Evolutionary conservation across 2,888 invertebrate genomes (phyloP).

Genomic region (Cephus pygmeus): DNA sequence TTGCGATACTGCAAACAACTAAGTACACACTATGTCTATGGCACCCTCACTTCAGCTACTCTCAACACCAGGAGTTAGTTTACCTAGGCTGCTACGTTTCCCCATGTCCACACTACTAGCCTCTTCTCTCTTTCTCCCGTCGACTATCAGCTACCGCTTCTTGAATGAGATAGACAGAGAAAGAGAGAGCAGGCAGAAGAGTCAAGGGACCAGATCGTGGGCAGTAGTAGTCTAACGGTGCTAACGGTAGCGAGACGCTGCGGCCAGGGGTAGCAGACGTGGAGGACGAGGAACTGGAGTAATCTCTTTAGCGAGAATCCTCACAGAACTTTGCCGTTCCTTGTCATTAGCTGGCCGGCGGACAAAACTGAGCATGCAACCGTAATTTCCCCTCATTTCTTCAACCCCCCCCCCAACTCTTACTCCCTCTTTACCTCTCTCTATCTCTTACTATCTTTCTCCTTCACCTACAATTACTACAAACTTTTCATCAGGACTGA

Average conservation of each 20-base stretch:
- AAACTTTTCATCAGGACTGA: background rate
- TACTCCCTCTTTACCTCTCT: background rate
- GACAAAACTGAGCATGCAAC: background rate
- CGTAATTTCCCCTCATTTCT: background rate
- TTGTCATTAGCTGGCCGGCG: background rate
- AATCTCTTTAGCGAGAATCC: constrained; percentile 9
- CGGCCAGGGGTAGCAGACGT: background rate
- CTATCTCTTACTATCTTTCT: no score
- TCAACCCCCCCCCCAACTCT: background rate
- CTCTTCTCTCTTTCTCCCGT: background rate
- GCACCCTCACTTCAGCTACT: background rate
- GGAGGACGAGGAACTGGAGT: constrained; percentile 1
- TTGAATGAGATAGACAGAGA: background rate
- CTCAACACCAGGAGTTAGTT: background rate
- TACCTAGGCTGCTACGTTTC: background rate
- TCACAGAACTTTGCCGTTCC: constrained; percentile 3
- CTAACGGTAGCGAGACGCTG: background rate
- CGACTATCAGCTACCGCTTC: background rate
- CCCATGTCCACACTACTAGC: background rate
- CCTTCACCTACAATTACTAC: background rate
- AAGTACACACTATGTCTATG: background rate
- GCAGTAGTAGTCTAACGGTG: background rate
- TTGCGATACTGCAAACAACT: background rate
- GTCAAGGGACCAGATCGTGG: background rate
- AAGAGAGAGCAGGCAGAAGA: background rate